These are phyloP conservation scores for Cetoscarus ocellatus DNA, from an alignment of 2,797 vertebrate genomes.

Conservation along the genomic window DNA sequence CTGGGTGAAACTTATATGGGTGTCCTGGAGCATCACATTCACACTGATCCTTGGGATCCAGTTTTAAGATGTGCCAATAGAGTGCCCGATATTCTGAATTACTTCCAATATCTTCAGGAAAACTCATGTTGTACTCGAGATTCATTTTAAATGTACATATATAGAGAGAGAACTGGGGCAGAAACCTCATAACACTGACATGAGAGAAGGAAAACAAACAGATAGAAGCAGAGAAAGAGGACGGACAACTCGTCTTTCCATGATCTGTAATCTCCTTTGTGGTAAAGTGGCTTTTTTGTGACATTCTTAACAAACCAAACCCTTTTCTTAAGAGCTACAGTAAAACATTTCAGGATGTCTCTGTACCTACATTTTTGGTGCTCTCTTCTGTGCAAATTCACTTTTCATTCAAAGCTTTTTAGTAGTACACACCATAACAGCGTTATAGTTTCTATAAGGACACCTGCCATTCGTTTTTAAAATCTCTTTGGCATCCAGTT, in stretches of 20 bases:
- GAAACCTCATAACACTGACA: conserved; percentile 55
- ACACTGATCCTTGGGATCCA: conserved; percentile 59
- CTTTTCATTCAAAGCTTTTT: conserved; percentile 50
- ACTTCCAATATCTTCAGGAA: not conserved
- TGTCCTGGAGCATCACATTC: conserved; percentile 24
- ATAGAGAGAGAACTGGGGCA: conserved; percentile 21
- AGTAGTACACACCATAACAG: conserved; percentile 42
- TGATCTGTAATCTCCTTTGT: conserved; percentile 49
- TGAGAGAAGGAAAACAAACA: conserved; percentile 37
- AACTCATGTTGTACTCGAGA: not conserved
- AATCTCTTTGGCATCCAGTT: conserved; percentile 76
- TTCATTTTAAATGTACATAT: conserved; percentile 14
- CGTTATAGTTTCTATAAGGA: conserved; percentile 24
- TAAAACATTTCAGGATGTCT: conserved; percentile 18
- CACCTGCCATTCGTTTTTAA: conserved; percentile 22
- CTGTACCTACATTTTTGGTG: conserved; percentile 38
- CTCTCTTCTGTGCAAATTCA: conserved; percentile 68
- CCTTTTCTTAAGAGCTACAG: conserved; percentile 2
- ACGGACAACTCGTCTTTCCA: conserved; percentile 11
- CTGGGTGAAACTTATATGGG: not conserved
- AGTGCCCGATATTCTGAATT: not conserved
- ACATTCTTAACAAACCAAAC: conserved; percentile 55
- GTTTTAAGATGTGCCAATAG: conserved; percentile 40
- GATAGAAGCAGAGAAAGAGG: conserved; percentile 30
- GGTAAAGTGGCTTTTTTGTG: conserved; percentile 64